Evolutionary conservation across 2,113 vertebrate species (phyloP), one percentile per base, ranked within the genome.

Genomic region (Semicossyphus pulcher): DNA sequence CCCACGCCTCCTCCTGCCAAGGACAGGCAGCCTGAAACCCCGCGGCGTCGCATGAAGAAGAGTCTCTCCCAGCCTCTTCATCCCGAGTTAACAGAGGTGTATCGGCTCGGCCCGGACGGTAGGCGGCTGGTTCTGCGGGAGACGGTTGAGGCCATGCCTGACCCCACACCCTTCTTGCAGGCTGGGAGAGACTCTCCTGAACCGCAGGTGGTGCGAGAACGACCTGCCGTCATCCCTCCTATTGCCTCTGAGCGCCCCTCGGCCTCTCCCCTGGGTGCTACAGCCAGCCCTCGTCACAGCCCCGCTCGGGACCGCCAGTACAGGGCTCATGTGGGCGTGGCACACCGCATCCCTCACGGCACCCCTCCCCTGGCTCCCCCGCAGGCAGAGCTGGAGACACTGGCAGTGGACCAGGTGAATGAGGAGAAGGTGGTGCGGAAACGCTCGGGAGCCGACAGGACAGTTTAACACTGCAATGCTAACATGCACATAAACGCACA

Each of bases 41-140:
- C 90, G 83, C 94, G 93, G 85, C 95, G 89, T 91, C 93, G 97
- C 21, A 98, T 99, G 97, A 97, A 96, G 86, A 99, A 99, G 92
- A 99, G 97, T 62, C 95, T 99, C 26, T 99, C 97, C 0, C 96
- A 98, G 0, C 97, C 97, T 0, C 94, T 99, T 63, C 97, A 99
- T 92, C 95, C 96, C 0, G 98, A 99, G 81, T 93, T 97, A 4
- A 97, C 97, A 2, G 98, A 99, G 90, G 95, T 96, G 81, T 98
- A 97, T 92, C 92, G 96, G 69, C 90, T 95, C 7, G 96, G 97
- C 3, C 64, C 94, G 0, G 97, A 99, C 4, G 92, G 96, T 54
- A 90, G 96, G 5, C 95, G 96, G 68, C 87, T 98, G 45, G 93
- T 97, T 6, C 56, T 99, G 26, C 89, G 97, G 3, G 97, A 98